These are phyloP conservation scores for Polymixis lichenea DNA, from an alignment of 2,888 invertebrate species.

Conservation along the genomic window DNA sequence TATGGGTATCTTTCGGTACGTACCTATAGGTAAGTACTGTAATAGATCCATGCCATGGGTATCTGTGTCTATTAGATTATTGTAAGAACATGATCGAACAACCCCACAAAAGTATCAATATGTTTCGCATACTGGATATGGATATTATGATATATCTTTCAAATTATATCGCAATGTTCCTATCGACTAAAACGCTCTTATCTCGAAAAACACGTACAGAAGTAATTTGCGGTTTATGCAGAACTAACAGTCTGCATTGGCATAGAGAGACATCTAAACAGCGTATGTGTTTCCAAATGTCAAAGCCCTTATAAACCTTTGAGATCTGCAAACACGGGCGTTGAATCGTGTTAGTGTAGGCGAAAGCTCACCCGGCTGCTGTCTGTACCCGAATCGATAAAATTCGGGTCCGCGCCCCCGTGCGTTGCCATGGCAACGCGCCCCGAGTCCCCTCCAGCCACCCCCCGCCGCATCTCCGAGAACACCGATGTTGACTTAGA, in stretches of 20 bases:
- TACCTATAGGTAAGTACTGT: background rate
- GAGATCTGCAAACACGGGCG: constrained; percentile 88
- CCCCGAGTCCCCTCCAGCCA: constrained; percentile 76
- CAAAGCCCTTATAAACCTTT: constrained; percentile 87
- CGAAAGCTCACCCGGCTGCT: constrained; percentile 87
- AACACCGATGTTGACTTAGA: constrained; percentile 90
- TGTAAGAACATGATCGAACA: background rate
- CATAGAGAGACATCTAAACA: constrained; percentile 77
- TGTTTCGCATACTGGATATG: background rate
- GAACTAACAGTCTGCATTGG: constrained; percentile 65
- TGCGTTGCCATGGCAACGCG: constrained; percentile 85
- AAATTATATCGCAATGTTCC: background rate
- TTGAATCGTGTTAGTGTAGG: constrained; percentile 88
- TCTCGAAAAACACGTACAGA: constrained; percentile 62
- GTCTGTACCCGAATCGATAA: constrained; percentile 90
- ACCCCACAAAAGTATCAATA: background rate
- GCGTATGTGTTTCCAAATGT: constrained; percentile 80
- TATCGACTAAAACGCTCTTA: constrained; percentile 36
- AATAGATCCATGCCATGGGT: background rate
- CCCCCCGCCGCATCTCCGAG: constrained; percentile 82
- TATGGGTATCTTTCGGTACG: background rate
- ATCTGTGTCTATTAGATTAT: background rate
- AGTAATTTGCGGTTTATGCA: constrained; percentile 71
- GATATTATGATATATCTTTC: background rate
- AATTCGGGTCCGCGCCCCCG: constrained; percentile 90